A percentile compares a stretch with the other conserved stretches of the same genome.
Evolutionary conservation across 2,888 invertebrate genomes (phyloP).

Genomic region (Lumbricus terrestris): DNA sequence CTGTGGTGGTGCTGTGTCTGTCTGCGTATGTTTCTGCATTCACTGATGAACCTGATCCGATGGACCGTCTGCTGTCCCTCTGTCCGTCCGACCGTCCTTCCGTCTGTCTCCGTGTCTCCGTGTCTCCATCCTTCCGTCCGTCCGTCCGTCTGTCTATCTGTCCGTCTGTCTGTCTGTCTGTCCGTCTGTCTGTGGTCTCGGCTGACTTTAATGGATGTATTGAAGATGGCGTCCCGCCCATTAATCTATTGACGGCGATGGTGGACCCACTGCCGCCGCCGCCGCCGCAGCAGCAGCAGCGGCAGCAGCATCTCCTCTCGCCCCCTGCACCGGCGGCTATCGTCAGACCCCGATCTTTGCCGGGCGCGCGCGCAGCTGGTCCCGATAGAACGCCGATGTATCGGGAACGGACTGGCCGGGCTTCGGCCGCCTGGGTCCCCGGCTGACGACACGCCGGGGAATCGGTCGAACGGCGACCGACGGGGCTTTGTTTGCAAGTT

Average conservation of each 20-base stretch:
- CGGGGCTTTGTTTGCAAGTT: slow-evolving; percentile 19
- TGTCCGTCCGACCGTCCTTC: background rate
- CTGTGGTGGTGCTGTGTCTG: background rate
- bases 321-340: background rate
- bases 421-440: background rate
- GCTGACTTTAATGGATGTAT: slow-evolving; percentile 17
- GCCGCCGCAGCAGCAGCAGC: too few species aligned
- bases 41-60: background rate
- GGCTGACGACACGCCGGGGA: slow-evolving; percentile 19
- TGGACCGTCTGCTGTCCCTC: background rate
- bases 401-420: slow-evolving; percentile 4
- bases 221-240: slow-evolving; percentile 10
- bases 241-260: slow-evolving; percentile 14
- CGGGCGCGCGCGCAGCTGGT: slow-evolving; percentile 15
- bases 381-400: slow-evolving; percentile 16
- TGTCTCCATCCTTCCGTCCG: too few species aligned
- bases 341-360: background rate
- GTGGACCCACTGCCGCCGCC: too few species aligned
- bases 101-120: background rate
- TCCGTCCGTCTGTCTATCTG: background rate
- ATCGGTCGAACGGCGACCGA: background rate
- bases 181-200: background rate
- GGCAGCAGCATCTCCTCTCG: too few species aligned
- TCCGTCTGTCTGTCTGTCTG: too few species aligned
- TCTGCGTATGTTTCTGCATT: background rate